These are phyloP conservation scores for Sturmia bella DNA, from an alignment of 2,888 invertebrate genomes.

Conservation along the genomic window DNA sequence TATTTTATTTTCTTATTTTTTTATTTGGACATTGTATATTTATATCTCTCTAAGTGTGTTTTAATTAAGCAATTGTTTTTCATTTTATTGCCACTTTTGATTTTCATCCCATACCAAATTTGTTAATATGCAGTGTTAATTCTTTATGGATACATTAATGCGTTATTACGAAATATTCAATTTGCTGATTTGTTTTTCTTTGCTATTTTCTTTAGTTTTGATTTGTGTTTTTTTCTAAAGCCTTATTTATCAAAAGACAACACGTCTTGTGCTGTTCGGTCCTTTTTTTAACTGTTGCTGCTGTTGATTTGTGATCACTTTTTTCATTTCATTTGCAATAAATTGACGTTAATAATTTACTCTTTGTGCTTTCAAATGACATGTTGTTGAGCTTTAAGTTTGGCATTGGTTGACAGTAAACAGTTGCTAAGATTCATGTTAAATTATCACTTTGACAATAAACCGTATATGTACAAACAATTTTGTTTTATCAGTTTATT, in stretches of 20 bases:
- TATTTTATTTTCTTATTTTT: slow-evolving; percentile 35
- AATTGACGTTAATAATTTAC: slow-evolving; percentile 69
- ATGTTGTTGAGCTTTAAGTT: slow-evolving; percentile 65
- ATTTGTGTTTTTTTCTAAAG: slow-evolving; percentile 29
- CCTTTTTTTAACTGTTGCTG: slow-evolving; percentile 27
- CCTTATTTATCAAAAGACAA: slow-evolving; percentile 60
- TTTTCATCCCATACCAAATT: slow-evolving; percentile 59
- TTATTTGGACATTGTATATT: too few relatives aligned
- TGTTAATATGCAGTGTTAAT: slow-evolving; percentile 60
- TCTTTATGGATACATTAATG: slow-evolving; percentile 51
- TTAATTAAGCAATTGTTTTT: slow-evolving; percentile 62
- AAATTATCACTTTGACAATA: slow-evolving; percentile 70
- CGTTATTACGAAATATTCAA: slow-evolving; percentile 55
- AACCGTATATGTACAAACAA: slow-evolving; percentile 67
- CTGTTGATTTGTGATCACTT: not conserved
- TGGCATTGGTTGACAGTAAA: slow-evolving; percentile 67
- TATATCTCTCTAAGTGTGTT: not conserved
- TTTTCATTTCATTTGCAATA: slow-evolving; percentile 49
- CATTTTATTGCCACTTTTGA: slow-evolving; percentile 56
- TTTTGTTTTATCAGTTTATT: slow-evolving; percentile 67
- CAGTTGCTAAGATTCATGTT: slow-evolving; percentile 70
- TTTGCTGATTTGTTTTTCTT: slow-evolving; percentile 30
- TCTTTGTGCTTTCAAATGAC: slow-evolving; percentile 53
- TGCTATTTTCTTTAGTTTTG: not conserved
- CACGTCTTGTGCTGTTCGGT: slow-evolving; percentile 34